A percentile compares a stretch with the other conserved stretches of the same genome.
These are phyloP conservation scores for Carabus problematicus DNA, from an alignment of 2,888 invertebrate species.

Conservation along the genomic window DNA sequence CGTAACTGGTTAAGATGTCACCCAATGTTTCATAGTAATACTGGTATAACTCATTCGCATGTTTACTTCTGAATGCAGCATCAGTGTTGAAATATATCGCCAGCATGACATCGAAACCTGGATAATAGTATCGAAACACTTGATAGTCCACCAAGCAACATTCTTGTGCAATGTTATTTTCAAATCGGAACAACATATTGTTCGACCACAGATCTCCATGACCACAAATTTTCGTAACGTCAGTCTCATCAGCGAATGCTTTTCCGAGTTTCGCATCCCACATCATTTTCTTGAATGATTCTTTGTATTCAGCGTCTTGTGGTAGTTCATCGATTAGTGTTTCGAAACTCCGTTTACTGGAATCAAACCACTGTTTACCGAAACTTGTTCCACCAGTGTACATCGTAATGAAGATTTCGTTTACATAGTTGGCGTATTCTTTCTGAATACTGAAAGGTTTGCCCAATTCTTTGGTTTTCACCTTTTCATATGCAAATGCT, in stretches of 20 bases:
- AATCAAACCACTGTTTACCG: slow-evolving; percentile 20
- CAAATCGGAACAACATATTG: slow-evolving; percentile 11
- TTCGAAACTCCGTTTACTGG: not conserved
- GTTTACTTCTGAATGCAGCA: slow-evolving; percentile 47
- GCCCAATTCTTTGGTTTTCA: slow-evolving; percentile 46
- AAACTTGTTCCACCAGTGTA: not conserved
- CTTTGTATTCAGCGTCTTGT: not conserved
- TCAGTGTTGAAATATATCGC: slow-evolving; percentile 51
- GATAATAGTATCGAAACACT: slow-evolving; percentile 50
- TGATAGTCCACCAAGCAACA: slow-evolving; percentile 53
- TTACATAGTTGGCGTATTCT: slow-evolving; percentile 2
- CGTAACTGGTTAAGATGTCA: slow-evolving; percentile 43
- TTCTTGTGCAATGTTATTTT: slow-evolving; percentile 42
- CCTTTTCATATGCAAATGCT: slow-evolving; percentile 62
- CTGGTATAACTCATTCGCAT: slow-evolving; percentile 48
- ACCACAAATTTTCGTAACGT: not conserved
- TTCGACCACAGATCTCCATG: slow-evolving; percentile 6
- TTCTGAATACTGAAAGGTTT: slow-evolving; percentile 13
- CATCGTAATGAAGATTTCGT: slow-evolving; percentile 15
- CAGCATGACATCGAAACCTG: slow-evolving; percentile 51
- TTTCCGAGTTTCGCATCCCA: not conserved
- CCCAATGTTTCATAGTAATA: slow-evolving; percentile 50
- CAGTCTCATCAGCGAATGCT: not conserved
- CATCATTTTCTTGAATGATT: not conserved
- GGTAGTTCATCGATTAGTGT: not conserved